phyloP scores from a whole-genome alignment of 2,797 vertebrate species.

The Melanotaenia maccullochi region DNA sequence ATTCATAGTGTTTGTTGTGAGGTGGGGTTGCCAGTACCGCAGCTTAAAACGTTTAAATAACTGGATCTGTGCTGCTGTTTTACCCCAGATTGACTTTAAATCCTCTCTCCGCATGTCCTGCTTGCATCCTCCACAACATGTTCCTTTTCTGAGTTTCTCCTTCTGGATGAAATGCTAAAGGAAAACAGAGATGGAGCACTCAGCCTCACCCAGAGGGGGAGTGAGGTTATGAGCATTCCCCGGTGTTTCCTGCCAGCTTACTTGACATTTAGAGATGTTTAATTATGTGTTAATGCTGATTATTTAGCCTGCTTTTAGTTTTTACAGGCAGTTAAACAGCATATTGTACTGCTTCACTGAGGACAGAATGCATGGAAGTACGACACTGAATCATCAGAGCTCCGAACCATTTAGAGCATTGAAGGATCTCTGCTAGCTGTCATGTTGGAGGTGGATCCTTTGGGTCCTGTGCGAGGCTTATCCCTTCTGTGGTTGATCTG shows the following conservation, averaged over 20 bases:
- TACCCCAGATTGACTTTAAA: conserved; percentile 38
- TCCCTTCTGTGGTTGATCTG: too few relatives aligned
- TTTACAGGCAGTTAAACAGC: neutral
- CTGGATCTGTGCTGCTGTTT: conserved; percentile 47
- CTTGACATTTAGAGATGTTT: conserved; percentile 38
- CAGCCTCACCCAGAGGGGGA: conserved; percentile 22
- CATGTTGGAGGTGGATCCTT: neutral
- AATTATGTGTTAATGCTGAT: conserved; percentile 26
- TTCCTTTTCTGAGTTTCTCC: conserved; percentile 30
- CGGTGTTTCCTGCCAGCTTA: conserved; percentile 24
- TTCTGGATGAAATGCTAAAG: conserved; percentile 25
- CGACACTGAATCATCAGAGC: too few relatives aligned
- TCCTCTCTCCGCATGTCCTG: conserved; percentile 22
- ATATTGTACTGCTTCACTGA: neutral
- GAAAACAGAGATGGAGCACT: conserved; percentile 29
- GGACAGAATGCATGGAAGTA: too few relatives aligned
- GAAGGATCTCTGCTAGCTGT: neutral
- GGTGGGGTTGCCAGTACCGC: conserved; percentile 29
- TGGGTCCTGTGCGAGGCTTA: too few relatives aligned
- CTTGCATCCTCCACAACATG: conserved; percentile 15
- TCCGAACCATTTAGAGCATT: neutral
- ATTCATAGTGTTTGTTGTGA: conserved; percentile 39
- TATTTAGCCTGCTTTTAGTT: neutral
- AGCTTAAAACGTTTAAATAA: conserved; percentile 35
- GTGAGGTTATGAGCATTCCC: conserved; percentile 25